phyloP scores from a whole-genome alignment of 2,113 vertebrate species.

The Callaeas wilsoni region DNA sequence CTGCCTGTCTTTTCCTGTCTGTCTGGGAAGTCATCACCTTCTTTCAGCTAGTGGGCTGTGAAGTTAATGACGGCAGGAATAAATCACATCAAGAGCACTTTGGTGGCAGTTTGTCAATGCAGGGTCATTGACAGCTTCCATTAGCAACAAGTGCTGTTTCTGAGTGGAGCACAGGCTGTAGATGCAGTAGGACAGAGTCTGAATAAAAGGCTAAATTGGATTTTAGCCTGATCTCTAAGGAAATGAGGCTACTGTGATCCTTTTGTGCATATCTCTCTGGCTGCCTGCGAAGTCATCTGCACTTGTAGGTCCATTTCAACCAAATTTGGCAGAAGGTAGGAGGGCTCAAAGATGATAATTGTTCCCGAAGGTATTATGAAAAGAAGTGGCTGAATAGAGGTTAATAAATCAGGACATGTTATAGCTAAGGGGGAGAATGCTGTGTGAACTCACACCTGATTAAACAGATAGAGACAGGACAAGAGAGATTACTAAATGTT shows the following conservation, averaged over 20 bases:
- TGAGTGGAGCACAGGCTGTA: background rate
- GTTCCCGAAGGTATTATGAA: background rate
- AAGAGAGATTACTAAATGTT: constrained; percentile 11
- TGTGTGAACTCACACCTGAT: constrained; percentile 51
- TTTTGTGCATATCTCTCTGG: background rate
- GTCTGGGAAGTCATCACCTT: constrained; percentile 48
- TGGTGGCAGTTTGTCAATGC: constrained; percentile 46
- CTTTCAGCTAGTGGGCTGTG: constrained; percentile 36
- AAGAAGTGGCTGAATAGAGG: background rate
- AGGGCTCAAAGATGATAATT: background rate
- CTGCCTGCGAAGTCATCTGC: background rate
- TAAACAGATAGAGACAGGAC: constrained; percentile 19
- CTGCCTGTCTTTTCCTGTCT: constrained; percentile 52
- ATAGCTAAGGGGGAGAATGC: background rate
- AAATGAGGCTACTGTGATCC: background rate
- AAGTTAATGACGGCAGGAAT: constrained; percentile 60
- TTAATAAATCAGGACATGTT: constrained; percentile 10
- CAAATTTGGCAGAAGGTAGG: background rate
- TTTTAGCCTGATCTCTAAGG: background rate
- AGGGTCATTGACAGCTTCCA: constrained; percentile 30
- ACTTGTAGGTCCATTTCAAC: constrained; percentile 2
- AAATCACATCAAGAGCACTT: constrained; percentile 51
- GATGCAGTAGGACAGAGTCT: background rate
- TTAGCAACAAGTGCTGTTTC: constrained; percentile 39
- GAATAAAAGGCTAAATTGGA: background rate